Evolutionary conservation across 1,140 invertebrate genomes (phyloP).

Genomic region (Papilio dardanus): DNA sequence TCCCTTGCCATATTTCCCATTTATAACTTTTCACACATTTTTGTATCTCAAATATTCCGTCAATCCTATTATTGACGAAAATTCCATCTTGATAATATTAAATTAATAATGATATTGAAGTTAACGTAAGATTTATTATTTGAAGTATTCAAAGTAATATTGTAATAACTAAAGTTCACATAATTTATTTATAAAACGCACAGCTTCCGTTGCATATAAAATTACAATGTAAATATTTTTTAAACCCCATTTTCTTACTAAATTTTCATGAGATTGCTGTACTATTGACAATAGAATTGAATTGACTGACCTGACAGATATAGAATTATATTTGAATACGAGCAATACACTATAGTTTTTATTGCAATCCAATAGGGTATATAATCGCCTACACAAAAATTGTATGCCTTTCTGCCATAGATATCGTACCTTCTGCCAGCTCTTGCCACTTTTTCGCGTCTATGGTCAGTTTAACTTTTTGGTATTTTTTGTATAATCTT

Average conservation of each 20-base stretch:
- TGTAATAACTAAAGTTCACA: constrained; percentile 20
- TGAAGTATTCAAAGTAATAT: not conserved
- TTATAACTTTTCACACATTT: constrained; percentile 27
- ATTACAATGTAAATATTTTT: constrained; percentile 32
- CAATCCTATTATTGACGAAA: constrained; percentile 30
- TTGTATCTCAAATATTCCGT: not conserved
- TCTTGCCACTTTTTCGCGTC: no score
- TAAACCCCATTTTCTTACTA: constrained; percentile 25
- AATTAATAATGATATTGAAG: constrained; percentile 34
- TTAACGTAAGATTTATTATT: constrained; percentile 32
- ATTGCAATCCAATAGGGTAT: not conserved
- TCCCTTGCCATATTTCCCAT: constrained; percentile 78
- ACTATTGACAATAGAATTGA: not conserved
- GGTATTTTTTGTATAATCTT: not conserved
- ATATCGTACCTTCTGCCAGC: no score
- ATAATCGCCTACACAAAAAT: not conserved
- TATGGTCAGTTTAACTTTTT: not conserved
- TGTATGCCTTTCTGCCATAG: not conserved
- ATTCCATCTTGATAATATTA: constrained; percentile 41
- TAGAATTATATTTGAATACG: not conserved
- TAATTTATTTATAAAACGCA: constrained; percentile 32
- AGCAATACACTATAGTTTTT: not conserved
- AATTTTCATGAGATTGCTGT: constrained; percentile 26
- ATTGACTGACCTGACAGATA: not conserved
- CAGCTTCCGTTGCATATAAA: not conserved